Evolutionary conservation across 2,797 vertebrate species (phyloP).

Genomic region (Phataginus tetradactyla): DNA sequence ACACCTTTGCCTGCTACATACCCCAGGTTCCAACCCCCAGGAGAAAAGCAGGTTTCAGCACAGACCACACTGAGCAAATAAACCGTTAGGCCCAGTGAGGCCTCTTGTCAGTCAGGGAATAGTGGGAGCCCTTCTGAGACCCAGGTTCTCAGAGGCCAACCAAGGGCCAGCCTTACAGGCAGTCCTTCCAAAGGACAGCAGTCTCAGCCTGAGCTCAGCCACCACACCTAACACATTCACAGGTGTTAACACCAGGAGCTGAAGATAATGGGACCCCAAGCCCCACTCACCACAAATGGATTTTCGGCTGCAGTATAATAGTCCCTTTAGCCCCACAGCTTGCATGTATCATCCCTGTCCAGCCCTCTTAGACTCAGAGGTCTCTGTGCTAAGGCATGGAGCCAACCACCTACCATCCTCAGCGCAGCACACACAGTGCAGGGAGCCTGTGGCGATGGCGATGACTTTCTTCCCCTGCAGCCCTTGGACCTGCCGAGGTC

Average conservation of each 20-base stretch:
- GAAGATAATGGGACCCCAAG: not conserved
- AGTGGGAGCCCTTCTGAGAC: not conserved
- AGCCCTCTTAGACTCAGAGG: not conserved
- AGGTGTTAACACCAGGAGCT: not conserved
- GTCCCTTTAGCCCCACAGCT: not conserved
- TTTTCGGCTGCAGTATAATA: not conserved
- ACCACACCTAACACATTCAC: fast-evolving
- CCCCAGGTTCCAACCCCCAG: not conserved
- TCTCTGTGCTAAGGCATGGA: not conserved
- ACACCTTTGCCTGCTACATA: not conserved
- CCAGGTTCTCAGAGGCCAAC: not conserved
- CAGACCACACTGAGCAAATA: not conserved
- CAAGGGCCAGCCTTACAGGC: not conserved
- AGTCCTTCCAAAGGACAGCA: not conserved
- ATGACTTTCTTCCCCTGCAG: slow-evolving; percentile 99
- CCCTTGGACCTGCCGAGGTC: slow-evolving; percentile 98
- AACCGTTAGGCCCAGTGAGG: not conserved
- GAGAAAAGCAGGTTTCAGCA: not conserved
- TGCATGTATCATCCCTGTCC: not conserved
- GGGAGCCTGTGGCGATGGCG: slow-evolving; percentile 98
- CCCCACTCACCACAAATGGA: not conserved
- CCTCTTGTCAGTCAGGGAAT: not conserved
- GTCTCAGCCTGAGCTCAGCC: not conserved
- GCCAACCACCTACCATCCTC: slow-evolving; percentile 93
- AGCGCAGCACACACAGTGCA: slow-evolving; percentile 99